phyloP scores from a whole-genome alignment of 2,797 vertebrate genomes.

The Halcyon leucocephala region DNA sequence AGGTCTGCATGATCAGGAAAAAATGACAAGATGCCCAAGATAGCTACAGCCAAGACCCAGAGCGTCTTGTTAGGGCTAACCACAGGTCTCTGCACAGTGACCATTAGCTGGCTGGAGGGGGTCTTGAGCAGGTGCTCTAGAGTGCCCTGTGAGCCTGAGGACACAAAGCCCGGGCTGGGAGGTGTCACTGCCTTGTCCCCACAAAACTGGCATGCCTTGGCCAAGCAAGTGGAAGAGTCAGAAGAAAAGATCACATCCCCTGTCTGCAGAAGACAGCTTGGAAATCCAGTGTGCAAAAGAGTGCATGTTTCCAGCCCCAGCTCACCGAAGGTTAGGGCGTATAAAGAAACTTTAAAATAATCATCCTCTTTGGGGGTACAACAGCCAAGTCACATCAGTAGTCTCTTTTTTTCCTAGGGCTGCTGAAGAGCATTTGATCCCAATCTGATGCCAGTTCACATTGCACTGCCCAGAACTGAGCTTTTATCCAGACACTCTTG shows the following conservation, averaged over 20 bases:
- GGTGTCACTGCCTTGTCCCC: neutral
- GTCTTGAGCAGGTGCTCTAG: neutral
- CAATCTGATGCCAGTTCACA: neutral
- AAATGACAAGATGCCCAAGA: neutral
- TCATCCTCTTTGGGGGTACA: neutral
- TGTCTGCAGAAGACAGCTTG: neutral
- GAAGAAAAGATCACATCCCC: neutral
- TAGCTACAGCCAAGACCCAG: neutral
- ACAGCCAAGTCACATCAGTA: neutral
- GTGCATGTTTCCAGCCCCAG: neutral
- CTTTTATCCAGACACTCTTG: neutral
- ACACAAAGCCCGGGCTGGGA: neutral
- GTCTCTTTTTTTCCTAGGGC: neutral
- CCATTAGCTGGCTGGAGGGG: neutral
- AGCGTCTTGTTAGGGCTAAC: neutral
- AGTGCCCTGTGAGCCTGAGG: fast-evolving
- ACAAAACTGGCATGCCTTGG: neutral
- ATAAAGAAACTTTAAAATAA: neutral
- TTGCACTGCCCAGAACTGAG: neutral
- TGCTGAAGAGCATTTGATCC: neutral
- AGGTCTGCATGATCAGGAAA: neutral
- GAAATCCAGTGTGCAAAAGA: neutral
- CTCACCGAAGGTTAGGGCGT: neutral
- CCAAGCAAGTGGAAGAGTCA: neutral
- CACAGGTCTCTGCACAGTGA: neutral